Conservation (phyloP, 2,797 vertebrate genomes). For the Hippoglossus hippoglossus region DNA sequence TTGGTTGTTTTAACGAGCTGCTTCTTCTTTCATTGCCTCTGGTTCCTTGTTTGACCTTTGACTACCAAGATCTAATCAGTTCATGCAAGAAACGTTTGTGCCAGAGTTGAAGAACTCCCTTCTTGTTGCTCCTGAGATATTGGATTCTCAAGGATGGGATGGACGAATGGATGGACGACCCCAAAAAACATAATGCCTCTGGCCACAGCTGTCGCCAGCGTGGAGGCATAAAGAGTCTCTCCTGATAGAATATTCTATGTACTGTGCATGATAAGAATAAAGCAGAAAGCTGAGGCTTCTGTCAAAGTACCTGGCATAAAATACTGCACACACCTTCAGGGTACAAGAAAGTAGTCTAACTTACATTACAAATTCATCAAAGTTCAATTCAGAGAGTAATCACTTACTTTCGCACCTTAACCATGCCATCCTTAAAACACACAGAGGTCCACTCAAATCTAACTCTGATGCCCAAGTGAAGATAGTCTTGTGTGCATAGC, state of each 20-base stretch:
- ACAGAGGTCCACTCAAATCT: constrained; percentile 27
- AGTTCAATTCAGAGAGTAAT: constrained; percentile 48
- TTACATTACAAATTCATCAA: constrained; percentile 59
- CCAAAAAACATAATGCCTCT: constrained; percentile 2
- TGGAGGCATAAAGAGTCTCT: constrained; percentile 16
- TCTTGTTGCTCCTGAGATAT: neutral
- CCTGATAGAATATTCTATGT: constrained; percentile 57
- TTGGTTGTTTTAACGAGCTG: neutral
- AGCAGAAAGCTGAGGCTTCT: constrained; percentile 41
- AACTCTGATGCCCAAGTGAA: constrained; percentile 20
- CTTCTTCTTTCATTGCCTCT: neutral
- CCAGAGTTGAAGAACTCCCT: neutral
- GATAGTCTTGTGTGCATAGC: constrained; percentile 28
- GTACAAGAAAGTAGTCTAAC: constrained; percentile 42
- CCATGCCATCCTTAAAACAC: constrained; percentile 43
- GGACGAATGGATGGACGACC: neutral
- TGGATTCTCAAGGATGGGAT: neutral
- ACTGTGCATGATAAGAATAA: constrained; percentile 50
- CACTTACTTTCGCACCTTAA: constrained; percentile 48
- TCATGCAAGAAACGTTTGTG: neutral
- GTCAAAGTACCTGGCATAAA: constrained; percentile 54
- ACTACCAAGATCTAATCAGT: neutral
- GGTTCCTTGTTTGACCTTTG: neutral
- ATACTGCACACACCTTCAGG: constrained; percentile 41
- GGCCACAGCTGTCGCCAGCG: neutral